These are phyloP conservation scores for Drosophila paucipuncta DNA, from an alignment of 2,888 invertebrate species.

Conservation along the genomic window DNA sequence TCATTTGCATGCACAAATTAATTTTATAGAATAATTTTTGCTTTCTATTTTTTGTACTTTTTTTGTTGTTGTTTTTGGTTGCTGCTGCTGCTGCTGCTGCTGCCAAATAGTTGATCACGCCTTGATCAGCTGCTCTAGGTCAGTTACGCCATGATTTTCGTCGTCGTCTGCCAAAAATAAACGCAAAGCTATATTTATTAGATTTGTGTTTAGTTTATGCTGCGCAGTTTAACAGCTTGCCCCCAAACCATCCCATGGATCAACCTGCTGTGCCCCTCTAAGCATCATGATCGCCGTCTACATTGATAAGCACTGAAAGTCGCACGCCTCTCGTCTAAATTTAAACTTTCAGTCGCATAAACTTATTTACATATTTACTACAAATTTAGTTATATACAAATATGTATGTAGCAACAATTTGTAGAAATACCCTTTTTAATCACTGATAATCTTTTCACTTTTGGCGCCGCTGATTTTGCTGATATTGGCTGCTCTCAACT, in stretches of 20 bases:
- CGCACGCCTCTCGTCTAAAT: slow-evolving; percentile 64
- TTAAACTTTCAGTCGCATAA: slow-evolving; percentile 52
- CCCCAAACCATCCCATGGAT: neutral
- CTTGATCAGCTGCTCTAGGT: slow-evolving; percentile 81
- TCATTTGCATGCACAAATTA: slow-evolving; percentile 1
- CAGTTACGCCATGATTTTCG: slow-evolving; percentile 70
- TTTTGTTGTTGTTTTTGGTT: slow-evolving; percentile 9
- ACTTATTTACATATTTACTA: neutral
- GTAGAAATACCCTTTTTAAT: slow-evolving; percentile 35
- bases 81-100: slow-evolving; percentile 23
- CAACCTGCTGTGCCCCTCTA: slow-evolving; percentile 4
- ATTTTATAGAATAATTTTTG: neutral
- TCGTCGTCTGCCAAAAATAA: slow-evolving; percentile 62
- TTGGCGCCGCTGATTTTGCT: slow-evolving; percentile 54
- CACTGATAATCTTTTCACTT: slow-evolving; percentile 43
- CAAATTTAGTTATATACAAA: slow-evolving; percentile 1
- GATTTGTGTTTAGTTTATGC: slow-evolving; percentile 65
- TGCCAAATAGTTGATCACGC: slow-evolving; percentile 76
- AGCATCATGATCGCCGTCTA: slow-evolving; percentile 28
- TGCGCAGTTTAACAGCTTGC: slow-evolving; percentile 72
- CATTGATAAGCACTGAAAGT: slow-evolving; percentile 59
- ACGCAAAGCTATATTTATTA: slow-evolving; percentile 64
- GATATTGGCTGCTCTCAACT: slow-evolving; percentile 34
- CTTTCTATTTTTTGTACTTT: neutral
- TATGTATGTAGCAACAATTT: slow-evolving; percentile 12